phyloP scores from a whole-genome alignment of 2,113 vertebrate genomes.

The Myotis brandtii region DNA sequence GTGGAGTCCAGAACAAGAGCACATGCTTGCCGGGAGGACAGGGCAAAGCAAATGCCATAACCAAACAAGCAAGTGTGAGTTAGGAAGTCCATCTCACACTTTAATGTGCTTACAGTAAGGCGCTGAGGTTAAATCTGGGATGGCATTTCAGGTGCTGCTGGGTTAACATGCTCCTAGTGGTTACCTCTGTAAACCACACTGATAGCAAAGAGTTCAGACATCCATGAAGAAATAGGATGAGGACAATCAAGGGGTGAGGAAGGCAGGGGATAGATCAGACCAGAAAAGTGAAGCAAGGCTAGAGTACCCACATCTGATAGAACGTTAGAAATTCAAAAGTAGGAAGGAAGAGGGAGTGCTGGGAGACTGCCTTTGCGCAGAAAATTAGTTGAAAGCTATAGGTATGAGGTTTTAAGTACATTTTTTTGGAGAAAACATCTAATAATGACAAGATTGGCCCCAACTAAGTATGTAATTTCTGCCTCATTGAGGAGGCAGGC shows the following conservation, averaged over 20 bases:
- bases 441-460: background rate
- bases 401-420: background rate
- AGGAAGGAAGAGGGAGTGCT: background rate
- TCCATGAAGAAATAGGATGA: background rate
- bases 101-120: background rate
- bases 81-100: background rate
- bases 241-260: background rate
- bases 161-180: background rate
- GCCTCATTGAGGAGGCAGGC: background rate
- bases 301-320: background rate
- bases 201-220: background rate
- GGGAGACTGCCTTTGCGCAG: background rate
- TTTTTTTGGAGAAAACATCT: conserved; percentile 9
- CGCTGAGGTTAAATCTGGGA: background rate
- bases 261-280: background rate
- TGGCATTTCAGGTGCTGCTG: background rate
- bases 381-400: background rate
- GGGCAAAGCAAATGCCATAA: background rate
- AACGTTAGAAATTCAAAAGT: background rate
- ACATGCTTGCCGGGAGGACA: background rate
- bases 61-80: background rate
- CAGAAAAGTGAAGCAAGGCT: background rate
- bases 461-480: background rate
- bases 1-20: background rate
- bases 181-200: background rate